A percentile compares a stretch with the other conserved stretches of the same genome.
These are phyloP conservation scores for Masticophis lateralis DNA, from an alignment of 2,797 vertebrate species.

Conservation along the genomic window DNA sequence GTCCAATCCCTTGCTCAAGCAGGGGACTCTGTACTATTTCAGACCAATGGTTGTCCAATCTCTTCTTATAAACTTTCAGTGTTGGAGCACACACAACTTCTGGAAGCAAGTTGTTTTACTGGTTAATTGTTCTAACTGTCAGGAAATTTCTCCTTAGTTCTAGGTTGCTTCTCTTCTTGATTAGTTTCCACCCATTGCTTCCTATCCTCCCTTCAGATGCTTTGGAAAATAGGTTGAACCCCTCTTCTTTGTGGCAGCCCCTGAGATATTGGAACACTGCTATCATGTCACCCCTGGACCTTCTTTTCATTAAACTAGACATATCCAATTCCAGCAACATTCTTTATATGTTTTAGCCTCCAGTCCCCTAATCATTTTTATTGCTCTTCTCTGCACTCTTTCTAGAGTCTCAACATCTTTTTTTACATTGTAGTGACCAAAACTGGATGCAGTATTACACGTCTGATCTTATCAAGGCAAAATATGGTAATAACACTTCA, in stretches of 20 bases:
- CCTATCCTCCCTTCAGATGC: not conserved
- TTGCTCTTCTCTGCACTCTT: not conserved
- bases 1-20: not conserved
- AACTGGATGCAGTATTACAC: not conserved
- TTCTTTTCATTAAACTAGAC: not conserved
- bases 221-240: not conserved
- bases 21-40: not conserved
- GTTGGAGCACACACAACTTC: not conserved
- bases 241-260: not conserved
- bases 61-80: not conserved
- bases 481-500: not conserved
- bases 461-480: not conserved
- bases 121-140: not conserved
- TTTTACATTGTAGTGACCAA: not conserved
- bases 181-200: not conserved
- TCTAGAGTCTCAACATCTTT: not conserved
- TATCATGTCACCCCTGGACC: not conserved
- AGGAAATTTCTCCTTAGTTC: not conserved
- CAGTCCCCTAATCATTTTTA: not conserved
- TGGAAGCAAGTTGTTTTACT: too few species aligned
- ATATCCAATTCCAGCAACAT: not conserved
- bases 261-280: not conserved
- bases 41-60: not conserved
- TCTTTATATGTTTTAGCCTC: not conserved
- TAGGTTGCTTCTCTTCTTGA: not conserved